Evolutionary conservation across 2,888 invertebrate species (phyloP).

Genomic region (Chrysolina oricalcia): DNA sequence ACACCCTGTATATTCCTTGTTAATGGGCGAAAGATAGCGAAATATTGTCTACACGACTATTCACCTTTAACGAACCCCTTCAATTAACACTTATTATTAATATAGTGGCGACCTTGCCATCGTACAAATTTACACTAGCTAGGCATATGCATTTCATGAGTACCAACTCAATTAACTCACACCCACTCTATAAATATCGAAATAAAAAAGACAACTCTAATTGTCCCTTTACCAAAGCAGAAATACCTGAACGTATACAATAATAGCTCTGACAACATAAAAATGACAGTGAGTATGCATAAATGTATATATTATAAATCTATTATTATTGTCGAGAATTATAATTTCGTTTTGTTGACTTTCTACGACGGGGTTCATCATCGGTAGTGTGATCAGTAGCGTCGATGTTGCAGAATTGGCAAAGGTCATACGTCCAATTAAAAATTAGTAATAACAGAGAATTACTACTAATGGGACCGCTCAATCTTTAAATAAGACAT

Average conservation of each 20-base stretch:
- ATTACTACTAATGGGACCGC: too few relatives aligned
- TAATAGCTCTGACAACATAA: constrained; percentile 2
- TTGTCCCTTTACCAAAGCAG: not conserved
- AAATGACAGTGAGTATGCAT: constrained; percentile 11
- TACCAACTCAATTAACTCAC: constrained; percentile 28
- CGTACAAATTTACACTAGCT: constrained; percentile 20
- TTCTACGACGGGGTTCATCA: not conserved
- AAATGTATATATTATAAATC: not conserved
- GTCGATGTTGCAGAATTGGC: not conserved
- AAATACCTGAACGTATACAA: not conserved
- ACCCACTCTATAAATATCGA: constrained; percentile 17
- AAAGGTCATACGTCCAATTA: too few relatives aligned
- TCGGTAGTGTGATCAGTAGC: not conserved
- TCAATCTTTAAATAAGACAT: too few relatives aligned
- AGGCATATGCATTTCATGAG: constrained; percentile 15
- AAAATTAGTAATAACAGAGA: too few relatives aligned
- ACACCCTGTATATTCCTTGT: not conserved
- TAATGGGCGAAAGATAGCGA: not conserved
- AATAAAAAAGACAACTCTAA: not conserved
- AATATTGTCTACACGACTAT: not conserved
- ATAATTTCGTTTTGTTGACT: constrained; percentile 17
- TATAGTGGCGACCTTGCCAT: constrained; percentile 17
- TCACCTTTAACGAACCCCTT: not conserved
- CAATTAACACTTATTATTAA: constrained; percentile 19
- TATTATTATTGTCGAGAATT: constrained; percentile 9